Conservation (phyloP, 1,140 invertebrate species). For the Homalodisca vitripennis region DNA sequence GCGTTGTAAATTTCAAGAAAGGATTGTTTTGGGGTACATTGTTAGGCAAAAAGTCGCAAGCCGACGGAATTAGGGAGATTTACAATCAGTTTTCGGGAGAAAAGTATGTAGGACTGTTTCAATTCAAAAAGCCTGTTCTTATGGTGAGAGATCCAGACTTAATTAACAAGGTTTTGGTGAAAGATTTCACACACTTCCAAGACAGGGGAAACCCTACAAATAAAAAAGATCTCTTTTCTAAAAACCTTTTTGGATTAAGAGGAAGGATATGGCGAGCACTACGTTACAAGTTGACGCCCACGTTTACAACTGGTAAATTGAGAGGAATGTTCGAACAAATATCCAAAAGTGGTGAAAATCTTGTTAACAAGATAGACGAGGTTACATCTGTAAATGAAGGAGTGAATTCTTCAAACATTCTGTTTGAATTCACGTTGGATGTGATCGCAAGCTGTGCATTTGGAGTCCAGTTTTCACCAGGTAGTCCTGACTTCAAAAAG, state of each 20-base stretch:
- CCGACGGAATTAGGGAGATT: background rate
- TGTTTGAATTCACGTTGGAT: too few relatives aligned
- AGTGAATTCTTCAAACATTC: too few relatives aligned
- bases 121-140: too few relatives aligned
- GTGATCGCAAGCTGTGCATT: too few relatives aligned
- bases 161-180: slow-evolving; percentile 53
- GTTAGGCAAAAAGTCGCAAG: too few relatives aligned
- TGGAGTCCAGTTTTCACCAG: too few relatives aligned
- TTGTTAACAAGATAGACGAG: slow-evolving; percentile 46
- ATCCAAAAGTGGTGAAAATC: slow-evolving; percentile 46
- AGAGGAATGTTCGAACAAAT: slow-evolving; percentile 53
- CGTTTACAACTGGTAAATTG: too few relatives aligned
- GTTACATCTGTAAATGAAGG: too few relatives aligned
- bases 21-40: too few relatives aligned
- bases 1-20: too few relatives aligned
- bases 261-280: slow-evolving; percentile 54
- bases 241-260: too few relatives aligned
- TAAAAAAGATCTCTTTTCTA: slow-evolving; percentile 53
- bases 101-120: slow-evolving; percentile 41
- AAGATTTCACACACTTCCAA: slow-evolving; percentile 57
- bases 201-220: slow-evolving; percentile 50
- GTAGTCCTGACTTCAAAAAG: too few relatives aligned
- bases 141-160: slow-evolving; percentile 56
- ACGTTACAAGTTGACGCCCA: slow-evolving; percentile 53
- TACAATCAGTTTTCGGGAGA: slow-evolving; percentile 41